These are phyloP conservation scores for Balaenoptera acutorostrata DNA, from an alignment of 2,113 vertebrate genomes.

Conservation along the genomic window DNA sequence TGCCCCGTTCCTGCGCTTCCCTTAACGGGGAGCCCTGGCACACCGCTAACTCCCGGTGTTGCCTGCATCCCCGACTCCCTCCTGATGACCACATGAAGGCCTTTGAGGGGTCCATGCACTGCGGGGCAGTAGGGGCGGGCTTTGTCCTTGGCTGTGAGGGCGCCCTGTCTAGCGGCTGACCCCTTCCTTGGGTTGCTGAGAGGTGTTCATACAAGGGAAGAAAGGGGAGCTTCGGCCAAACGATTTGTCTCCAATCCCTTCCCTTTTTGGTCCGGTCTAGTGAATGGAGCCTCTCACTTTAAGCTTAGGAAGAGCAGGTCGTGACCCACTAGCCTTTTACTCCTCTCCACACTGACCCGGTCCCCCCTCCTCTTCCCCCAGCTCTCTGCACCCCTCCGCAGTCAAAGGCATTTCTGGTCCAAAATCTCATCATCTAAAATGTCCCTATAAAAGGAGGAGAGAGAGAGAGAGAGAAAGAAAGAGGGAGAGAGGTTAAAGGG, in stretches of 20 bases:
- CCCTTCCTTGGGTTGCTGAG: not conserved
- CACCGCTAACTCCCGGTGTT: not conserved
- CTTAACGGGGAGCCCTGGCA: not conserved
- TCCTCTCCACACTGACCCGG: accelerated
- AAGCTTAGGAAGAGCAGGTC: not conserved
- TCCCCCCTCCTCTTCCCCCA: not conserved
- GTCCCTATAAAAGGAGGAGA: not conserved
- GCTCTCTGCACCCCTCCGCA: not conserved
- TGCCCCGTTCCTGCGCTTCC: not conserved
- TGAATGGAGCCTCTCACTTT: not conserved
- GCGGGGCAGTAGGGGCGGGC: not conserved
- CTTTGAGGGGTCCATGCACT: not conserved
- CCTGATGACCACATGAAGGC: too few relatives aligned
- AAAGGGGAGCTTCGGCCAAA: not conserved
- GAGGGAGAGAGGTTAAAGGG: not conserved
- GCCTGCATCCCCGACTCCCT: not conserved
- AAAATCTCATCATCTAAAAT: not conserved
- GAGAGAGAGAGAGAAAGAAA: not conserved
- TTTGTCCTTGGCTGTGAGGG: not conserved
- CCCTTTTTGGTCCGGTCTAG: not conserved
- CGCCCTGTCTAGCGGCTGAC: not conserved
- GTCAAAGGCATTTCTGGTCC: not conserved
- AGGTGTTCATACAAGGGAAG: not conserved
- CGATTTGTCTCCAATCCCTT: not conserved
- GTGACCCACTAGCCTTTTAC: accelerated